phyloP scores from a whole-genome alignment of 1,140 invertebrate genomes.

The Radopholus similis region DNA sequence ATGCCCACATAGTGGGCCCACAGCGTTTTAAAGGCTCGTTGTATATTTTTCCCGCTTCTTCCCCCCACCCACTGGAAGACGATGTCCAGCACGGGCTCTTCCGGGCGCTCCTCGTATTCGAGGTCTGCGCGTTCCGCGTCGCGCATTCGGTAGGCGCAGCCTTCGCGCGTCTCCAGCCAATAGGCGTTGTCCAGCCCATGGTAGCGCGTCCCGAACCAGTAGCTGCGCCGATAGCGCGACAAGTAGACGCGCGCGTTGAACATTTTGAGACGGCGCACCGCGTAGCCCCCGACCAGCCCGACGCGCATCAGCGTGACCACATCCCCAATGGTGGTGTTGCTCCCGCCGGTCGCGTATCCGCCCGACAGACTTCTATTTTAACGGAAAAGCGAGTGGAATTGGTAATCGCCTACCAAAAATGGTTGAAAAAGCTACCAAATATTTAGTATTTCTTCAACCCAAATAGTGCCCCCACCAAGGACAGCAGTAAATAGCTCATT shows the following conservation, averaged over 20 bases:
- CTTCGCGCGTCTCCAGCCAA: slow-evolving; percentile 52
- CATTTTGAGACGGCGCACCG: slow-evolving; percentile 51
- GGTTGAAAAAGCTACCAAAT: too few species aligned
- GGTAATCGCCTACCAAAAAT: too few species aligned
- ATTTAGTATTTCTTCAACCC: too few species aligned
- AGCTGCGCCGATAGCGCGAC: slow-evolving; percentile 46
- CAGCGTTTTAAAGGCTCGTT: slow-evolving; percentile 2
- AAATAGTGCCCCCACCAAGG: too few species aligned
- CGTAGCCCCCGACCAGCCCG: slow-evolving; percentile 52
- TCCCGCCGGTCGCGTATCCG: slow-evolving; percentile 44
- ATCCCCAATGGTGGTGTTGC: slow-evolving; percentile 42
- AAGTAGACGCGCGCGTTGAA: slow-evolving; percentile 60
- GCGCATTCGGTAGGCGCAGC: slow-evolving; percentile 55
- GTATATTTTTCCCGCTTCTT: slow-evolving; percentile 8
- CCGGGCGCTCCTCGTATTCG: slow-evolving; percentile 49
- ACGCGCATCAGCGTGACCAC: slow-evolving; percentile 50
- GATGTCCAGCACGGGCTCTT: slow-evolving; percentile 47
- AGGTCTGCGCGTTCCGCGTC: slow-evolving; percentile 43
- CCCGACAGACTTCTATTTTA: slow-evolving; percentile 44
- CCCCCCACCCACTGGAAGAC: slow-evolving; percentile 51
- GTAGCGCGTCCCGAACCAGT: slow-evolving; percentile 57
- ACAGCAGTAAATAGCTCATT: too few species aligned
- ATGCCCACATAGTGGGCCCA: background rate
- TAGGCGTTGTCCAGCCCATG: slow-evolving; percentile 57
- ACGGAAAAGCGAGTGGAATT: background rate